phyloP scores from a whole-genome alignment of 2,797 vertebrate genomes.

The Ciconia nigra region DNA sequence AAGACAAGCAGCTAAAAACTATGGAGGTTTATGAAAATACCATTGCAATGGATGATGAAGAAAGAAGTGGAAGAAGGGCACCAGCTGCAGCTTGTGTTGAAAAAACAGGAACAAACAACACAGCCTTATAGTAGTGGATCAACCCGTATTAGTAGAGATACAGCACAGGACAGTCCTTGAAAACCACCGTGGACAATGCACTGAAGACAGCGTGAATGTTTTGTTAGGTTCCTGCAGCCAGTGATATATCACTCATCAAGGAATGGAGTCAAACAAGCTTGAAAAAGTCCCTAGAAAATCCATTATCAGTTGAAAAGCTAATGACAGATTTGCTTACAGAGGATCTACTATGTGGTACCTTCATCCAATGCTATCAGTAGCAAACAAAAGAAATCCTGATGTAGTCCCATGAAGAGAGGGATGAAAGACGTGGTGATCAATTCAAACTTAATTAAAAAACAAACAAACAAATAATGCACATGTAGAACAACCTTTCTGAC shows the following conservation, averaged over 20 bases:
- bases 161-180: background rate
- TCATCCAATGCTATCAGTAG: background rate
- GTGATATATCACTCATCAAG: background rate
- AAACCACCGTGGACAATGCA: slow-evolving; percentile 30
- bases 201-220: slow-evolving; percentile 17
- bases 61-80: slow-evolving; percentile 12
- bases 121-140: slow-evolving; percentile 63
- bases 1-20: slow-evolving; percentile 55
- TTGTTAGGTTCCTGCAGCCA: background rate
- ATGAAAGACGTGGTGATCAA: background rate
- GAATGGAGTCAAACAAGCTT: background rate
- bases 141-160: background rate
- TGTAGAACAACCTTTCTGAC: background rate
- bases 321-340: background rate
- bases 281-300: background rate
- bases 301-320: background rate
- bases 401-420: background rate
- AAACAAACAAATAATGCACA: background rate
- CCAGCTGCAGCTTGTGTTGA: background rate
- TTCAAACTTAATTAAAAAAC: background rate
- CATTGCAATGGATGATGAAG: slow-evolving; percentile 54
- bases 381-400: slow-evolving; percentile 8
- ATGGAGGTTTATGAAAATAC: slow-evolving; percentile 68
- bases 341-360: background rate
- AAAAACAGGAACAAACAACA: slow-evolving; percentile 42